Conservation (phyloP, 1,140 invertebrate species). For the Diachasma alloeum region DNA sequence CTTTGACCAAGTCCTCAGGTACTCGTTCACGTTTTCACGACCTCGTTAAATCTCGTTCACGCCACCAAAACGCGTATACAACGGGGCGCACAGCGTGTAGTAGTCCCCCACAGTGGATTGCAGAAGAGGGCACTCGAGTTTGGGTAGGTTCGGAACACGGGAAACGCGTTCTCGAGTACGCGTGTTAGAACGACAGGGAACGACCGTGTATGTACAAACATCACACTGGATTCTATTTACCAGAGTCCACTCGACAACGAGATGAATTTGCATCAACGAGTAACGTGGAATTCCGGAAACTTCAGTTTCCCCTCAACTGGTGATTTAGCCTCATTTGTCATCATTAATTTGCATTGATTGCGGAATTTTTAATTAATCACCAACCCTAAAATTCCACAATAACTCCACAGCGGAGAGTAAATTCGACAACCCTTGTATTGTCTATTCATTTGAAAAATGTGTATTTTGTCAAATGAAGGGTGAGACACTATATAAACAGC, state of each 20-base stretch:
- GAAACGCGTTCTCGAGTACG: background rate
- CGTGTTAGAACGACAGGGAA: background rate
- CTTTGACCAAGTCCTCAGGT: background rate
- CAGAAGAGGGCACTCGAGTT: constrained; percentile 25
- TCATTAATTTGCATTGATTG: constrained; percentile 19
- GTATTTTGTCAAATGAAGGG: no score
- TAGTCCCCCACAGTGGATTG: background rate
- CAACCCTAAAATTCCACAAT: background rate
- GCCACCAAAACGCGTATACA: constrained; percentile 21
- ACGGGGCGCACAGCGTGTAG: background rate
- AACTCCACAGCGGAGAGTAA: background rate
- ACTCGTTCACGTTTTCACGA: constrained; percentile 5
- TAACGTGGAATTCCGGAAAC: background rate
- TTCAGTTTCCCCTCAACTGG: background rate
- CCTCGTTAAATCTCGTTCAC: constrained; percentile 19
- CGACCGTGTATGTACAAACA: constrained; percentile 5
- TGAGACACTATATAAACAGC: background rate
- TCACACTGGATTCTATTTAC: constrained; percentile 3
- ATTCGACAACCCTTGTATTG: background rate
- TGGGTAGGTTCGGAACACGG: constrained; percentile 21
- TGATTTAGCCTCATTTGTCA: constrained; percentile 33
- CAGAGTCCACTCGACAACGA: background rate
- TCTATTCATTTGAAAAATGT: no score
- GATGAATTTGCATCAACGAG: constrained; percentile 2
- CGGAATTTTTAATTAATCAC: constrained; percentile 39